Percentiles rank a stretch among this genome's conserved stretches.
phyloP scores from a whole-genome alignment of 2,888 invertebrate species.

The Cactoblastis cactorum region DNA sequence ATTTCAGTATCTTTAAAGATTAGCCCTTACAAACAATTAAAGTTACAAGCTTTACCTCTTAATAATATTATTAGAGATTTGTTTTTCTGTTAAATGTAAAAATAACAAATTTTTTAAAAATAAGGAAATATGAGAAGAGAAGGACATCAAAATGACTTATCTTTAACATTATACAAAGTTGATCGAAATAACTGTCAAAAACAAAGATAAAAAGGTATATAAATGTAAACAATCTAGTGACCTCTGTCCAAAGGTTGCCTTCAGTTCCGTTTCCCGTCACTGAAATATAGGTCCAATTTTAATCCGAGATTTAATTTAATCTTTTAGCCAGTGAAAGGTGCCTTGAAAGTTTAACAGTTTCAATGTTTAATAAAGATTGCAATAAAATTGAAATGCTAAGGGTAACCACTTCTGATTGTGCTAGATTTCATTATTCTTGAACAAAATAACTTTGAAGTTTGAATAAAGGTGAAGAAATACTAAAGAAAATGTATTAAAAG shows the following conservation, averaged over 20 bases:
- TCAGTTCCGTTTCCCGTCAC: conserved; percentile 1
- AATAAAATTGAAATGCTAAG: background rate
- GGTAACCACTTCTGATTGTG: background rate
- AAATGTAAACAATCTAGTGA: background rate
- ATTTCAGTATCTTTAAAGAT: too few species aligned
- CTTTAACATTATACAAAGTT: background rate
- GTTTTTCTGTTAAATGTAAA: too few species aligned
- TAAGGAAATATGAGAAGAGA: too few species aligned
- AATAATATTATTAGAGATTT: too few species aligned
- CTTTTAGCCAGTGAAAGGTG: background rate
- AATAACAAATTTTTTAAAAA: too few species aligned
- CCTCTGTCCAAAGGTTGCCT: background rate
- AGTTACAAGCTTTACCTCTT: too few species aligned
- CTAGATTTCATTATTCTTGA: background rate
- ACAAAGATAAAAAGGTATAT: background rate
- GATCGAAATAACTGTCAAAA: background rate
- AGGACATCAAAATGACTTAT: background rate
- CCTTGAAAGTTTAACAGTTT: conserved; percentile 9
- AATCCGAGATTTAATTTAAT: background rate
- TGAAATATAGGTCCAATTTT: background rate
- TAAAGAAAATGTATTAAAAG: too few species aligned
- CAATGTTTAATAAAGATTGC: background rate
- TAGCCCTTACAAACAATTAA: too few species aligned
- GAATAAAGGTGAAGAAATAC: background rate
- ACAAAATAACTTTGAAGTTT: background rate